These are phyloP conservation scores for Leptopilina myrica DNA, from an alignment of 2,888 invertebrate species.

Conservation along the genomic window DNA sequence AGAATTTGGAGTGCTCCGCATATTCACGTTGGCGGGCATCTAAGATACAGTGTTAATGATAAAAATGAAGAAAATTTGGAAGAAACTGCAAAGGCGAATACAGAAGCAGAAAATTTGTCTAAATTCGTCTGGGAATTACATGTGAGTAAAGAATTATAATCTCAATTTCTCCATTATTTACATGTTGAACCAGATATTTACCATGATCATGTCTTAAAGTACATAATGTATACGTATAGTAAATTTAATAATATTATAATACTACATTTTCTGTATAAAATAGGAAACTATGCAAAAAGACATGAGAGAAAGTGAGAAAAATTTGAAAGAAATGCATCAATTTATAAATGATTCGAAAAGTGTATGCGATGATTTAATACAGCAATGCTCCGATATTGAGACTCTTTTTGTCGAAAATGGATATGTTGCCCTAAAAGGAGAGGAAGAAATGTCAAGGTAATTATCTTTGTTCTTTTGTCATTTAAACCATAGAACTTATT, in stretches of 20 bases:
- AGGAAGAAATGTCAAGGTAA: background rate
- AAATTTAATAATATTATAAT: background rate
- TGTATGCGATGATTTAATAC: conserved; percentile 4
- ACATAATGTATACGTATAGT: too few species aligned
- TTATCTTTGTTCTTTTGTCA: too few species aligned
- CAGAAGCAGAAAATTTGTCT: conserved; percentile 4
- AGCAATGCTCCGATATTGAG: conserved; percentile 23
- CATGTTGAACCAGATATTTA: too few species aligned
- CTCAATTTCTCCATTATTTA: background rate
- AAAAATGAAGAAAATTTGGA: conserved; percentile 4
- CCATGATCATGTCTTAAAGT: too few species aligned
- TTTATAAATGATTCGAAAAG: conserved; percentile 1
- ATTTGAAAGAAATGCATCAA: conserved; percentile 3
- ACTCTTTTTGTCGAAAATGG: conserved; percentile 22
- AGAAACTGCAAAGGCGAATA: conserved; percentile 10
- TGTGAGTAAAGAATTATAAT: background rate
- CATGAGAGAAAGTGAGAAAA: background rate
- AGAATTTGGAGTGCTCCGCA: conserved; percentile 26
- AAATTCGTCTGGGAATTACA: conserved; percentile 15
- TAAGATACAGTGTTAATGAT: background rate
- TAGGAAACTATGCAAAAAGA: background rate
- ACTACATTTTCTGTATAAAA: background rate
- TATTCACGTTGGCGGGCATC: conserved; percentile 20
- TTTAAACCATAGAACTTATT: too few species aligned
- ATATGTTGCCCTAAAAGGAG: background rate